Evolutionary conservation across 2,113 vertebrate genomes (phyloP), one percentile per base, ranked within the genome.

Genomic region (Gnathonemus longibarbis): DNA sequence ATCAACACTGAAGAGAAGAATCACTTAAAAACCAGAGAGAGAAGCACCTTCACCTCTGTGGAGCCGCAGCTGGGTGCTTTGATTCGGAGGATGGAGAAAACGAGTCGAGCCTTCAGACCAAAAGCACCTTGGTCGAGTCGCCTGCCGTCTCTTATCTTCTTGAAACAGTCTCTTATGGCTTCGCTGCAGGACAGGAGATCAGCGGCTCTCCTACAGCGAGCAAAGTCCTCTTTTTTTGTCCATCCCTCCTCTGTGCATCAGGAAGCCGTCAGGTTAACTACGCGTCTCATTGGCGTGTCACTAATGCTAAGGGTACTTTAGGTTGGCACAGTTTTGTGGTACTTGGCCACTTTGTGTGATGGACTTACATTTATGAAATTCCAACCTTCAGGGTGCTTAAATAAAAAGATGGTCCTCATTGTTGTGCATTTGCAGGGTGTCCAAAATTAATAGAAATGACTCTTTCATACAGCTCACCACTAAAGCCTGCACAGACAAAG

Each of bases 151-250:
- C 10, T 53, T 8, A 4, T 46, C 45, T 27, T 6, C 49, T 19
- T 49, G 24, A 35, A 53, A 35, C 10, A 19, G 27, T 24, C 8
- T 77, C 62, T 46, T n/a, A 35, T 1, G 31, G 21, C 39, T 77
- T 48, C 15, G 19, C 27, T 24, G n/a, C 85, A 31, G 49, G 21
- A 88, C 87, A 52, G 21, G 46, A 66, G 21, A 31, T n/a, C 50
- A 31, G 49, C 6, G 15, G n/a, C n/a, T 58, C 58, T 11, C 87
- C 19, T 6, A 13, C 24, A 21, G n/a, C 0, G 86, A 84, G 31
- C 90, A 88, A 90, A 90, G 90, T 90, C 90, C 87, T 56, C 35
- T 56, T 21, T 39, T 24, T 58, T 84, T 80, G 52, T 88, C 31
- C 17, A 6, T 52, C 48, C 49, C 52, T 7, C 35, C 87, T 46